These are phyloP conservation scores for Silurus meridionalis DNA, from an alignment of 2,113 vertebrate species.

Conservation along the genomic window DNA sequence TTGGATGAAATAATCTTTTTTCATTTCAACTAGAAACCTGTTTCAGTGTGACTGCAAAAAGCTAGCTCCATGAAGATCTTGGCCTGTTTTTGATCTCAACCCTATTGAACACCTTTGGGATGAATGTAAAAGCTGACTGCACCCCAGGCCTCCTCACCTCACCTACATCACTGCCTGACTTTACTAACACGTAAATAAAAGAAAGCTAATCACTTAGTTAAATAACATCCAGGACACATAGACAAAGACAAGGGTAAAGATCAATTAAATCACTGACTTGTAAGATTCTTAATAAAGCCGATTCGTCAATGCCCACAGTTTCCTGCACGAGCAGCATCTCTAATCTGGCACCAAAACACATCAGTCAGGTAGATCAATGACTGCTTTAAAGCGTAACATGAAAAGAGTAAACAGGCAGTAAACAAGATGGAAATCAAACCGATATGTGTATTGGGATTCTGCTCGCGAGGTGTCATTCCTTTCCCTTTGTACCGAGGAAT, in stretches of 20 bases:
- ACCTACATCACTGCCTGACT: too few relatives aligned
- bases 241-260: not conserved
- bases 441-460: not conserved
- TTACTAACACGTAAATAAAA: too few relatives aligned
- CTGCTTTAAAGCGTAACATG: not conserved
- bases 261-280: not conserved
- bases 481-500: not conserved
- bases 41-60: too few relatives aligned
- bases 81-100: too few relatives aligned
- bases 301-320: not conserved
- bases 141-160: too few relatives aligned
- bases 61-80: too few relatives aligned
- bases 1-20: too few relatives aligned
- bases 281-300: not conserved
- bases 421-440: constrained; percentile 15
- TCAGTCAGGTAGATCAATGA: not conserved
- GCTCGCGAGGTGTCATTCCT: not conserved
- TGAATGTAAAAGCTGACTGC: too few relatives aligned
- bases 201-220: not conserved
- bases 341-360: not conserved
- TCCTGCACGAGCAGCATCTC: not conserved
- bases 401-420: not conserved
- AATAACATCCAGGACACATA: not conserved
- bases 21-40: too few relatives aligned
- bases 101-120: too few relatives aligned